phyloP scores from a whole-genome alignment of 2,113 vertebrate species.

The Odocoileus hemionus region DNA sequence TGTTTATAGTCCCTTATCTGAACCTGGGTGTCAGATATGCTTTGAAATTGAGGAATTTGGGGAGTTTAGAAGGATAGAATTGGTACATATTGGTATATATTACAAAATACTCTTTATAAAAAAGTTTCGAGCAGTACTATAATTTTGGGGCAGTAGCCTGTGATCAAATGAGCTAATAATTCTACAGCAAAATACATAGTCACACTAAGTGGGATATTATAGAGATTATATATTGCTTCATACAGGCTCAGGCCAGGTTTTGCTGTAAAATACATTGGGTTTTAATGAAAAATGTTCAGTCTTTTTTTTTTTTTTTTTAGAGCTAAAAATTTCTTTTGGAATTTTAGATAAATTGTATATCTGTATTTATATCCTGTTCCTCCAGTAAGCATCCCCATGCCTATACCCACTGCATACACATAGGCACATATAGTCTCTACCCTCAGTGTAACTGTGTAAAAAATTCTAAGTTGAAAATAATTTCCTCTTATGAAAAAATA shows the following conservation, averaged over 20 bases:
- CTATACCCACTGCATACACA: no score
- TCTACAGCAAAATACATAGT: neutral
- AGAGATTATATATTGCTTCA: neutral
- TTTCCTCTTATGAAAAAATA: neutral
- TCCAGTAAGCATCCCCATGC: neutral
- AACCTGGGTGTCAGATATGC: neutral
- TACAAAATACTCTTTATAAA: neutral
- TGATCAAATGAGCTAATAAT: neutral
- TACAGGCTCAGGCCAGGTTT: neutral
- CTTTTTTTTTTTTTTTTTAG: neutral
- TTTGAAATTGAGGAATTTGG: neutral
- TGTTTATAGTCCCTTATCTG: neutral
- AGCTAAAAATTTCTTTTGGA: neutral
- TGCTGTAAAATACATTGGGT: neutral
- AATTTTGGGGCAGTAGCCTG: neutral
- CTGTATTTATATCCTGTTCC: neutral
- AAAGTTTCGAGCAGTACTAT: neutral
- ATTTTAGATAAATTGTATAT: neutral
- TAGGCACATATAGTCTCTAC: neutral
- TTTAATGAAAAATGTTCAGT: neutral
- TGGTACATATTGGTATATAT: neutral
- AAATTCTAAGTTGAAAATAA: neutral
- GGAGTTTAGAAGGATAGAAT: neutral
- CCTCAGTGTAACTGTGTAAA: neutral
- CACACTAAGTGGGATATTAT: neutral